A percentile compares a stretch with the other conserved stretches of the same genome.
phyloP scores from a whole-genome alignment of 2,113 vertebrate genomes.

The Brachypteracias leptosomus region DNA sequence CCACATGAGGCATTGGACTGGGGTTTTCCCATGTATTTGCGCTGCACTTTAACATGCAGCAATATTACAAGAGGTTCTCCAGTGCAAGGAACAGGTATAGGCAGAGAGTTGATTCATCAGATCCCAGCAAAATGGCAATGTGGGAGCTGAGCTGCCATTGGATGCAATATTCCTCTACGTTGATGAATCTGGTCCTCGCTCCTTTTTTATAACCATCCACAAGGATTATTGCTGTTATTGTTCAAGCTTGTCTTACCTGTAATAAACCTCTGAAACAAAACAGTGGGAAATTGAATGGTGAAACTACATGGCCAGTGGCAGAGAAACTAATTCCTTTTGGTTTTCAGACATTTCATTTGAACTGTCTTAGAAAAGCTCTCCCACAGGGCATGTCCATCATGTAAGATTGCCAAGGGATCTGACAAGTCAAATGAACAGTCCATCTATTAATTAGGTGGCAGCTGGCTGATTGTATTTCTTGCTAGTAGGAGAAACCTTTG shows the following conservation, averaged over 20 bases:
- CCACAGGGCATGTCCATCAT: background rate
- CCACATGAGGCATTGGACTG: background rate
- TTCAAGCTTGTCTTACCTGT: background rate
- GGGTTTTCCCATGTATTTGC: background rate
- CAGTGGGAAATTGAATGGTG: background rate
- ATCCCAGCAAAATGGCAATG: background rate
- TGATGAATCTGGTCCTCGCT: background rate
- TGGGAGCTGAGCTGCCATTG: background rate
- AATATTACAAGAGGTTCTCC: background rate
- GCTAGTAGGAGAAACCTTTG: background rate
- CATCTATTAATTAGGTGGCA: background rate
- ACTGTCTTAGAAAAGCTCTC: background rate
- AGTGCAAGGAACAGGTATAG: background rate
- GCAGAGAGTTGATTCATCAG: background rate
- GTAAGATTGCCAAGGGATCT: background rate
- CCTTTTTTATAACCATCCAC: background rate
- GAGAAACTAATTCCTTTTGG: background rate
- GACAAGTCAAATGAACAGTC: constrained; percentile 6
- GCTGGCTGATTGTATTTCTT: background rate
- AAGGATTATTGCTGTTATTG: background rate
- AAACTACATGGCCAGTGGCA: background rate
- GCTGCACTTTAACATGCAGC: background rate
- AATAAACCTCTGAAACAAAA: background rate
- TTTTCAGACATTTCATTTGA: background rate
- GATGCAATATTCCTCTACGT: background rate